Evolutionary conservation across 2,888 invertebrate genomes (phyloP).

Genomic region (Tetanocera ferruginea): DNA sequence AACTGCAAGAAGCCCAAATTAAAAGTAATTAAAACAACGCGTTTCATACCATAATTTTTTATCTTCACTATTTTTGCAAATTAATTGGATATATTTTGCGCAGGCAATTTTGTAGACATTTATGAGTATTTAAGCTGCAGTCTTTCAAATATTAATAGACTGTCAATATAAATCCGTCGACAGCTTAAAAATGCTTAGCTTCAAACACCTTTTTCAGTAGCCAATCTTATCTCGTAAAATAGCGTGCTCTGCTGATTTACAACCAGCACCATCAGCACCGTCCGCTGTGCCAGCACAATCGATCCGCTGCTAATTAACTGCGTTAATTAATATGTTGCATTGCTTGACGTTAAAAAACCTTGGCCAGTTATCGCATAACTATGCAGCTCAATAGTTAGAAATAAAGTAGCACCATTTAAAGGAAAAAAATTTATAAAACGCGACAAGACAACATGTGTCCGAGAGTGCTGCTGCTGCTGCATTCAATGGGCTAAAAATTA

Average conservation of each 20-base stretch:
- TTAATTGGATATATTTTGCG: neutral
- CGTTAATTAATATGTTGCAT: conserved; percentile 31
- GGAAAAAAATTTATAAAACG: neutral
- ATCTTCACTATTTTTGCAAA: neutral
- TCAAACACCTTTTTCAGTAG: neutral
- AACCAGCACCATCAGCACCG: neutral
- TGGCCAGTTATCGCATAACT: too few species aligned
- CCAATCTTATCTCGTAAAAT: neutral
- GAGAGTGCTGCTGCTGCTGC: too few species aligned
- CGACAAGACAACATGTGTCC: neutral
- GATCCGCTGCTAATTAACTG: conserved; percentile 14
- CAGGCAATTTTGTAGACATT: neutral
- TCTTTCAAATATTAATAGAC: neutral
- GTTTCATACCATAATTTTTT: neutral
- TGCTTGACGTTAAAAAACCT: neutral
- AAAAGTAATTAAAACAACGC: neutral
- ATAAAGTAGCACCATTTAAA: neutral
- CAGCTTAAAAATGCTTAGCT: neutral
- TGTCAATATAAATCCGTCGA: neutral
- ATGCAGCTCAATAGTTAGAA: too few species aligned
- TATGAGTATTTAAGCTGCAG: neutral
- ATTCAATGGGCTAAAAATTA: neutral
- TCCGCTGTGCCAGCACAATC: neutral
- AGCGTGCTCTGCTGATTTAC: neutral
- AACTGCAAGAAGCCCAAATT: neutral